Base-by-base conservation (phyloP, 2,888 invertebrate species). In the Linnaemya vulpina region DNA sequence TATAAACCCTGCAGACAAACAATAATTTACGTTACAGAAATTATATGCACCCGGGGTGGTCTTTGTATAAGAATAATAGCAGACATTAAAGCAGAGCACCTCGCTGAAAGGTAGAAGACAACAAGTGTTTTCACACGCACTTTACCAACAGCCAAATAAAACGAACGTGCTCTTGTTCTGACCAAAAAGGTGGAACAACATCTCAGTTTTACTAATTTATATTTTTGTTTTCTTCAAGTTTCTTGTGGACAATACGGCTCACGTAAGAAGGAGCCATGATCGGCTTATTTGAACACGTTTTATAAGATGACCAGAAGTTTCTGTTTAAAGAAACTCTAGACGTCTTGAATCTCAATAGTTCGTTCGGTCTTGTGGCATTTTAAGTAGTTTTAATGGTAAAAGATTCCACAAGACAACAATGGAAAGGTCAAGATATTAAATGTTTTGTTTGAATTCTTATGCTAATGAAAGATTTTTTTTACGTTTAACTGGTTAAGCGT, bases 51-150 rank as follows among this genome's bases (percentile, higher is more conserved):
- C 53, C 43, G 35, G 71, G 79, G 79, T 79, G 79, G 79, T 71
- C 79, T 71, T 53, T 62, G 20, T 70, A 15, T n/a, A 43, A 30
- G 49, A 65, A 70, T 49, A 70, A 38, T 49, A 46, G 25, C 55
- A 63, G 43, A 43, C 63, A 79, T 86, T 84, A 46, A 53, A 60
- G 65, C 46, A 53, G 55, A 80, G 65, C 55, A 73, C 51, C 55
- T 73, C 46, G 78, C 63, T 83, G 78, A 85, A 81, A 86, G 77
- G 75, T 58, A 74, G 51, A 15, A 70, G 40, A 62, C 74, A 80
- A 82, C 77, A 84, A 84, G 81, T 77, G 74, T 81, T 84, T 77
- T 84, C 63, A 84, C 84, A 84, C 84, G 81, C 77, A 77, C 68
- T 51, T 49, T 10, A 60, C n/a, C 13, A 13, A 30, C 38, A 60